A percentile compares a stretch with the other conserved stretches of the same genome.
Evolutionary conservation across 2,113 vertebrate genomes (phyloP).

Genomic region (Scalopus aquaticus): DNA sequence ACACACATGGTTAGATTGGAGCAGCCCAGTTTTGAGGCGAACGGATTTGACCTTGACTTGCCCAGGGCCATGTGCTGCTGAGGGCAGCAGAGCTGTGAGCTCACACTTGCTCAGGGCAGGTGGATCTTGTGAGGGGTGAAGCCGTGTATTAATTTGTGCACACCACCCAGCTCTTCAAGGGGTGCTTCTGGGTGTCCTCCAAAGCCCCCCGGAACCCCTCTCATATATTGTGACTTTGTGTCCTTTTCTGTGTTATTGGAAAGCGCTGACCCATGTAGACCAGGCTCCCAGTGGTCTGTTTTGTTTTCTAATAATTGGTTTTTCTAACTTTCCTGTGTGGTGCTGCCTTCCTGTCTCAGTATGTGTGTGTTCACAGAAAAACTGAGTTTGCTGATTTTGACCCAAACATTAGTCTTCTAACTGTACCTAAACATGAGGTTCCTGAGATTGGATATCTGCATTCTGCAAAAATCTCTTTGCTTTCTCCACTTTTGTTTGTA

Average conservation of each 20-base stretch:
- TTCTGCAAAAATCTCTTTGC: background rate
- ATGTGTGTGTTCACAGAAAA: conserved; percentile 5
- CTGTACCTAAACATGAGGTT: background rate
- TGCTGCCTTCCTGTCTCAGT: conserved; percentile 67
- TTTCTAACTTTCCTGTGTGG: conserved; percentile 52
- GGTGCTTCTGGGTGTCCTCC: conserved; percentile 27
- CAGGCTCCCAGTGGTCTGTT: background rate
- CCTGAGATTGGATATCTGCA: background rate
- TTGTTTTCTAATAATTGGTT: background rate
- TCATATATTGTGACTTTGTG: background rate
- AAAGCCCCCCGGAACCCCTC: background rate
- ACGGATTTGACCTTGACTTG: conserved; percentile 37
- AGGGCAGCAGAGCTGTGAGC: background rate
- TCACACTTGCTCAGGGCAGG: background rate
- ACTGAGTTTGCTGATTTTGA: background rate
- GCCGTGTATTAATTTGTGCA: background rate
- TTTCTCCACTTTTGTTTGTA: background rate
- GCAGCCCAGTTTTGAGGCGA: conserved; percentile 81
- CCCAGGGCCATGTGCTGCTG: conserved; percentile 19
- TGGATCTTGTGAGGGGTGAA: background rate
- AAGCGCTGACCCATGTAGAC: conserved; percentile 12
- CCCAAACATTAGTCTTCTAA: background rate
- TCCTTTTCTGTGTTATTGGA: background rate
- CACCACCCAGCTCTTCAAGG: background rate
- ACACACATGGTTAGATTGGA: conserved; percentile 45